Base-by-base conservation (phyloP, 2,113 vertebrate species). In the Phaetusa simplex region DNA sequence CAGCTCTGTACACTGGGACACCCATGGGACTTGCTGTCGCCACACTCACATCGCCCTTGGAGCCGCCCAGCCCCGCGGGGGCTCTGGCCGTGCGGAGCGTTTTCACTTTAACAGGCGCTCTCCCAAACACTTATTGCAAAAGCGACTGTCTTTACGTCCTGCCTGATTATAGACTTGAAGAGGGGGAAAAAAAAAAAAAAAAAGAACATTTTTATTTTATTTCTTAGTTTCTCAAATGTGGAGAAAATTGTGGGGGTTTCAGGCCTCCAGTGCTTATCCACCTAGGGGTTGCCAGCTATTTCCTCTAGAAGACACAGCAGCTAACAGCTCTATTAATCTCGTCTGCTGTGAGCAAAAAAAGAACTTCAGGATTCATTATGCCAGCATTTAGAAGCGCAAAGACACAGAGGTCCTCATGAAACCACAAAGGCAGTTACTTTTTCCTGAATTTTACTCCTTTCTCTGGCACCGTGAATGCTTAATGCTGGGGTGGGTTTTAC, bases 281-380 rank as follows among this genome's bases (percentile, higher is more conserved):
- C 71, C 49, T 12, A 20, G 49, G 36, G 21, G 26, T 8, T 93
- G 52, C 40, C 85, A 90, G 3, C 72, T 82, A 66, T 90, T 90
- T 84, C 34, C 21, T 86, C 38, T 45, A 45, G 70, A 76, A 85
- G 82, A 79, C 45, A 66, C 38, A 42, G 11, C 42, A 74, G n/a
- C 61, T 67, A 92, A 71, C 70, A 82, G 66, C 70, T 88, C 40
- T 80, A 69, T 79, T 76, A 90, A 85, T 92, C 47, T 38, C 14
- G 2, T 85, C 66, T 47, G 56, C 78, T 87, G 79, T 12, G 65
- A 93, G 85, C 17, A 86, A 88, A 91, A 40, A 92, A 89, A 42
- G 18, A 73, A 27, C 74, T 95, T 72, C 52, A 80, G 53, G 56
- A 80, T 95, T 91, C 86, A 94, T 86, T 84, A 89, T 58, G 45